Evolutionary conservation across 2,888 invertebrate genomes (phyloP).

Genomic region (Leptothorax acervorum): DNA sequence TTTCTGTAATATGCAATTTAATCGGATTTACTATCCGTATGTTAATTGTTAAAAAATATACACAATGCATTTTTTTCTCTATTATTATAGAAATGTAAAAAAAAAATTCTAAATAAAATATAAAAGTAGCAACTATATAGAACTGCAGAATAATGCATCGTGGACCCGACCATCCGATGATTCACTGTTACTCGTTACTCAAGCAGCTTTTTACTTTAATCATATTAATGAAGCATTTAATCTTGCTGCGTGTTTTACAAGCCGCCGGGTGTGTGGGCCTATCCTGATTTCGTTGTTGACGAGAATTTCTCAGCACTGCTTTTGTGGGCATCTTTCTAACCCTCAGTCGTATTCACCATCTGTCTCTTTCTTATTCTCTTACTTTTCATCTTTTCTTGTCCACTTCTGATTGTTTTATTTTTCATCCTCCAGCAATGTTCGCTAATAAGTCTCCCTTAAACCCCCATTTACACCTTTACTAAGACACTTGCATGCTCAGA

Average conservation of each 20-base stretch:
- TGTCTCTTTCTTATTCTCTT: slow-evolving; percentile 37
- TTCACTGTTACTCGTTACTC: slow-evolving; percentile 84
- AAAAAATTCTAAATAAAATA: slow-evolving; percentile 6
- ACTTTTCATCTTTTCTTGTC: slow-evolving; percentile 53
- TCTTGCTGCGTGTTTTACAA: slow-evolving; percentile 85
- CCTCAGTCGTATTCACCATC: slow-evolving; percentile 18
- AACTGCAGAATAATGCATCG: slow-evolving; percentile 1
- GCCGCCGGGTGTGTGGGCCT: slow-evolving; percentile 84
- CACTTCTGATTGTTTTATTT: slow-evolving; percentile 67
- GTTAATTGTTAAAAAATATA: background rate
- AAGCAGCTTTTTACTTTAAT: slow-evolving; percentile 85
- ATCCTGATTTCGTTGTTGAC: slow-evolving; percentile 80
- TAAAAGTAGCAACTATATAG: slow-evolving; percentile 23
- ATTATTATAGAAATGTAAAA: slow-evolving; percentile 8
- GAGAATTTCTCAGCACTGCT: slow-evolving; percentile 76
- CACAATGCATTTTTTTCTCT: background rate
- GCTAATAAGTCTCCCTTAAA: slow-evolving; percentile 82
- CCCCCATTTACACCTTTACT: slow-evolving; percentile 81
- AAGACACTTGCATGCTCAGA: slow-evolving; percentile 61
- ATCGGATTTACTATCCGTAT: background rate
- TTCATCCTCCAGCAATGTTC: slow-evolving; percentile 74
- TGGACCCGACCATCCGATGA: slow-evolving; percentile 77
- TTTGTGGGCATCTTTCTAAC: slow-evolving; percentile 37
- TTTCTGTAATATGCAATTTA: slow-evolving; percentile 3
- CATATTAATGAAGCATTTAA: slow-evolving; percentile 86